Base-by-base conservation (phyloP, 2,888 invertebrate genomes). In the Heliconius ethilla region DNA sequence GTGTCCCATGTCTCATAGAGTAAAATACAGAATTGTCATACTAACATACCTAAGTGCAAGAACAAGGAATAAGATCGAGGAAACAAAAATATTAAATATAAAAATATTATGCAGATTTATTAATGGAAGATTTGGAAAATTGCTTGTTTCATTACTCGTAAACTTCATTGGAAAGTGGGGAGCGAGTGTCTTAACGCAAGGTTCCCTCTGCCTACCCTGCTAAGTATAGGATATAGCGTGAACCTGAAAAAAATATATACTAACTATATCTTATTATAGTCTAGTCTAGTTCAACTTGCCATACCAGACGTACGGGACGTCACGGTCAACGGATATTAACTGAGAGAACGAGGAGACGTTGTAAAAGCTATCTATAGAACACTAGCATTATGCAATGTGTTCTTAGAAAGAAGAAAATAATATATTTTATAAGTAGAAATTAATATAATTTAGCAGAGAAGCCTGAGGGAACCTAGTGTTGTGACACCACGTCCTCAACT, bases 251-350 rank as follows among this genome's bases (percentile, higher is more conserved):
- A 62, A 62, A 4, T n/a, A n/a, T n/a, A 62, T 25, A 62, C 3
- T n/a, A n/a, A 18, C n/a, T 55, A 55, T 55, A 55, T 22, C 22
- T 22, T 55, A 55, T 55, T 18, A 22, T 55, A 55, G 7, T 55
- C 40, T 76, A 74, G 37, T 70, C 40, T 63, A 77, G 65, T 69
- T 18, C 29, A 55, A 70, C 75, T 67, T 77, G 69, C 77, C 75
- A 70, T 66, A 77, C 29, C 73, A 66, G 70, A 45, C 27, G 51
- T 67, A 78, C 82, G 82, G 82, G 80, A 83, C 82, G 85, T 84
- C 82, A 85, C 83, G 85, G 82, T 79, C 77, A 75, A 80, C 82
- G 81, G 75, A 75, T 79, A 76, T 78, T 75, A 70, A 85, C 85
- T 84, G 84, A 83, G 79, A 73, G 73, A 75, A 80, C 37, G 76